phyloP scores from a whole-genome alignment of 2,113 vertebrate species.

The Mungos mungo region DNA sequence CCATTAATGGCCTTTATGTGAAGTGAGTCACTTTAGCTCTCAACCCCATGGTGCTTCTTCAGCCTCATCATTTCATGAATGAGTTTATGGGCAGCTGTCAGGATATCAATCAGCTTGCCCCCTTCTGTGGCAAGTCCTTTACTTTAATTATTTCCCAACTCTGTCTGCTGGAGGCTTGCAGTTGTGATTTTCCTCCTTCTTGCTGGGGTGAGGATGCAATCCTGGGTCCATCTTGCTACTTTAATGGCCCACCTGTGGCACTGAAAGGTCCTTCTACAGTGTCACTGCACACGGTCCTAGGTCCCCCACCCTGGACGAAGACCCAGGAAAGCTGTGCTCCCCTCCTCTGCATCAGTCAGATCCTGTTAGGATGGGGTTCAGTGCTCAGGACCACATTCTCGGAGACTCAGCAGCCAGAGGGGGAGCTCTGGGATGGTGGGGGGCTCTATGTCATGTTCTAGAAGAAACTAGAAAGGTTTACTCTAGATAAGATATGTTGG shows the following conservation, averaged over 20 bases:
- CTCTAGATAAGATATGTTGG: neutral
- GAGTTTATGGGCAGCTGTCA: conserved; percentile 72
- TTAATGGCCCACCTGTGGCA: neutral
- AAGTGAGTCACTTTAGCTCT: conserved; percentile 69
- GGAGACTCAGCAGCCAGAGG: neutral
- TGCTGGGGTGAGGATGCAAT: neutral
- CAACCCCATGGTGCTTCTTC: conserved; percentile 39
- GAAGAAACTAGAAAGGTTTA: neutral
- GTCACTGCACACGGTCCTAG: neutral
- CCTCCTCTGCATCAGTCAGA: neutral
- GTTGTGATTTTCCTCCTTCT: conserved; percentile 2
- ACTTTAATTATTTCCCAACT: conserved; percentile 47
- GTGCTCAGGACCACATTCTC: neutral
- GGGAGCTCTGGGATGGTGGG: neutral
- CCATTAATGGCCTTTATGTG: neutral
- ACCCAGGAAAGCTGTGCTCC: neutral
- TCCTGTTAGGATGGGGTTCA: neutral
- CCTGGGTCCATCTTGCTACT: neutral
- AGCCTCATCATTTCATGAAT: conserved; percentile 60
- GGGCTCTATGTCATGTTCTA: neutral
- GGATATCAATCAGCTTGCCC: neutral
- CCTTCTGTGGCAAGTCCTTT: neutral
- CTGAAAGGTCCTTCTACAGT: neutral
- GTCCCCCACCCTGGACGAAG: too few relatives aligned
- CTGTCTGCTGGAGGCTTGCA: neutral